Evolutionary conservation across 2,888 invertebrate species (phyloP).

Genomic region (Strigamia maritima): DNA sequence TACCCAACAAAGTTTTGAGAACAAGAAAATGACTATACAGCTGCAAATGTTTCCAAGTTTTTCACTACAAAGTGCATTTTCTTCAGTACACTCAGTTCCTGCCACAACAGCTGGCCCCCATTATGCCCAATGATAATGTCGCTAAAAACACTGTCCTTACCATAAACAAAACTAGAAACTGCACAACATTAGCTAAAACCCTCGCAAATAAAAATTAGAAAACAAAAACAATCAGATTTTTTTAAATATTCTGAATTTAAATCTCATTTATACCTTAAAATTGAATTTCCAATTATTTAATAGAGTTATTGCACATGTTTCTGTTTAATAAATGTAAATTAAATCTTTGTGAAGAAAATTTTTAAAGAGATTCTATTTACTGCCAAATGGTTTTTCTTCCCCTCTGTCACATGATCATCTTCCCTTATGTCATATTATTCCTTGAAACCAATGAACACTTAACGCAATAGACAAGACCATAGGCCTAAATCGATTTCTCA

Average conservation of each 20-base stretch:
- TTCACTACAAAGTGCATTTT: conserved; percentile 9
- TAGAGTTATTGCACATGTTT: background rate
- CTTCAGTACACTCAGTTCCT: background rate
- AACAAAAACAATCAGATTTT: background rate
- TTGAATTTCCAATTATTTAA: background rate
- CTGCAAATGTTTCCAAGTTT: conserved; percentile 10
- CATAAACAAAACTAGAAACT: conserved; percentile 20
- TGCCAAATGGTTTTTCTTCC: too few species aligned
- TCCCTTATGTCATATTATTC: too few species aligned
- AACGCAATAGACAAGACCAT: too few species aligned
- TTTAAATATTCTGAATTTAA: background rate
- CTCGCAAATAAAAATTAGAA: background rate
- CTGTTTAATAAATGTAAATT: too few species aligned
- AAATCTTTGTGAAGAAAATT: too few species aligned
- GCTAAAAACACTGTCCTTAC: conserved; percentile 20
- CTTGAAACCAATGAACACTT: too few species aligned
- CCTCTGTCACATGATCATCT: too few species aligned
- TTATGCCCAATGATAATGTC: conserved; percentile 28
- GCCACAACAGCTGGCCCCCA: conserved; percentile 30
- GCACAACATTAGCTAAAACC: background rate
- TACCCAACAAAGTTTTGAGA: background rate
- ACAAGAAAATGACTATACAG: conserved; percentile 19
- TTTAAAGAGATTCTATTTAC: too few species aligned
- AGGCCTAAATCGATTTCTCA: too few species aligned
- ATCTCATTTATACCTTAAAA: too few species aligned